Evolutionary conservation across 1,140 invertebrate species (phyloP).

Genomic region (Scylla paramamosain): DNA sequence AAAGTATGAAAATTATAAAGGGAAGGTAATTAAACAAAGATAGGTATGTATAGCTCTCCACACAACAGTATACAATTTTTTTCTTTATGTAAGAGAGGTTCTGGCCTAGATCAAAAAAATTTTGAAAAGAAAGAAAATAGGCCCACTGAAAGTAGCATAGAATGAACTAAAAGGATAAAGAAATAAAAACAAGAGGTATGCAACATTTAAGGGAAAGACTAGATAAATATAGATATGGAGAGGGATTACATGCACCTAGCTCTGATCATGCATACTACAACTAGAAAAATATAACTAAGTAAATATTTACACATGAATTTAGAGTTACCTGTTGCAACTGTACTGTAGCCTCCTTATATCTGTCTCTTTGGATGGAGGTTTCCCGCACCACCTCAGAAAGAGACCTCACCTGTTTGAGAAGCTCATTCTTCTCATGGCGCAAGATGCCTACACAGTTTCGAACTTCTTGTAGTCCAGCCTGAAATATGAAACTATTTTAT

Average conservation of each 20-base stretch:
- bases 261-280: too few species aligned
- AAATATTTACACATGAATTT: too few species aligned
- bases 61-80: too few species aligned
- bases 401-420: neutral
- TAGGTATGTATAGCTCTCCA: too few species aligned
- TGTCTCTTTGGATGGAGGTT: conserved; percentile 35
- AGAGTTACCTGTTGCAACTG: conserved; percentile 39
- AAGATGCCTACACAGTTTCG: conserved; percentile 49
- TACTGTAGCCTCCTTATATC: conserved; percentile 32
- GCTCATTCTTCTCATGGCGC: conserved; percentile 27
- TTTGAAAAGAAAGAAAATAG: neutral
- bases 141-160: neutral
- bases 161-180: too few species aligned
- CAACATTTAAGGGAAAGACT: neutral
- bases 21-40: too few species aligned
- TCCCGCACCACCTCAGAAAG: conserved; percentile 40
- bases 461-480: conserved; percentile 57
- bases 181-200: too few species aligned
- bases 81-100: neutral
- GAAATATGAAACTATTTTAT: neutral
- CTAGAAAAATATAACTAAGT: too few species aligned
- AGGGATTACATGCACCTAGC: too few species aligned
- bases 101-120: too few species aligned
- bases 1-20: too few species aligned
- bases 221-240: neutral